These are phyloP conservation scores for Siderastrea radians DNA, from an alignment of 92 coral and sea anemone species.

Conservation along the genomic window DNA sequence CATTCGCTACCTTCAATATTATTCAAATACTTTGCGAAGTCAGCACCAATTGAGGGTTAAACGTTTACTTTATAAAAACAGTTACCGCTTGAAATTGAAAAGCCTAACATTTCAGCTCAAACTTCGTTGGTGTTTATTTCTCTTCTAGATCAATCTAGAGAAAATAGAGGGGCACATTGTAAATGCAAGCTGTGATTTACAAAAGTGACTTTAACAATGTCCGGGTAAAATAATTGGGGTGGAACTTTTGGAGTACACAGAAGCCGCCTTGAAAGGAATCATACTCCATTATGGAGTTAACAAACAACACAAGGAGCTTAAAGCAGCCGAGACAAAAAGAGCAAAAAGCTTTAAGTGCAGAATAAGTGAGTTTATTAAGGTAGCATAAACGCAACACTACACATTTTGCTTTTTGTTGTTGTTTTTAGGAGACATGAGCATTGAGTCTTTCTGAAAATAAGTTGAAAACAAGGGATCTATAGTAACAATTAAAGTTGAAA, in stretches of 20 bases:
- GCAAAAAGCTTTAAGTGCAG: constrained; percentile 2
- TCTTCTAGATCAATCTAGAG: constrained; percentile 1
- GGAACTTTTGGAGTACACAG: background rate
- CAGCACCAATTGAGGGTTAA: background rate
- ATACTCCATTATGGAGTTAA: background rate
- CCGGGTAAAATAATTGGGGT: constrained; percentile 16
- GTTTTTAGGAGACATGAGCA: background rate
- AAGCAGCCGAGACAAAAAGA: constrained; percentile 2
- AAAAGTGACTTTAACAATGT: constrained; percentile 4
- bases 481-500: background rate
- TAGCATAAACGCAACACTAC: background rate
- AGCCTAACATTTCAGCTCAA: background rate
- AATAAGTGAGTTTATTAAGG: background rate
- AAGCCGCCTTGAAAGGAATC: constrained; percentile 27
- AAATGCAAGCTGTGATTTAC: constrained; percentile 23
- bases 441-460: background rate
- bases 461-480: background rate
- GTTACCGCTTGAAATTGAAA: background rate
- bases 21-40: constrained; percentile 4
- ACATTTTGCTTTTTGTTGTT: constrained; percentile 5
- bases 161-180: background rate
- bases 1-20: background rate
- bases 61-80: background rate
- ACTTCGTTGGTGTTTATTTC: background rate
- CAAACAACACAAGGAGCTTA: constrained; percentile 3